Percentiles rank a stretch among this genome's conserved stretches.
Evolutionary conservation across 2,797 vertebrate species (phyloP).

Genomic region (Ptychobarbus kaznakovi): DNA sequence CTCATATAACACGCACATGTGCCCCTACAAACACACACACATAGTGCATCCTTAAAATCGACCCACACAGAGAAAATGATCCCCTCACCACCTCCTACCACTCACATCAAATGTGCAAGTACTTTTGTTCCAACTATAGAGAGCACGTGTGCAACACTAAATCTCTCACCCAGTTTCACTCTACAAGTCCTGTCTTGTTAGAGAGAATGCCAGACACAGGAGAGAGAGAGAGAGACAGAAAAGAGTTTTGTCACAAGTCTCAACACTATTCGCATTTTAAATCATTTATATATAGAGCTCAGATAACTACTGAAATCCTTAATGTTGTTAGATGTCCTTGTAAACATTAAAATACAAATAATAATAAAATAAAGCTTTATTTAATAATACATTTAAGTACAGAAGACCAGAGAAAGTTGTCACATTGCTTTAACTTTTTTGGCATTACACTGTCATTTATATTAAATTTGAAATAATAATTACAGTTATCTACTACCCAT

Average conservation of each 20-base stretch:
- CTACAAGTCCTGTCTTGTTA: constrained; percentile 75
- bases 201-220: constrained; percentile 54
- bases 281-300: neutral
- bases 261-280: neutral
- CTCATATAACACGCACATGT: constrained; percentile 34
- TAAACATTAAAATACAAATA: neutral
- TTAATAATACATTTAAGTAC: neutral
- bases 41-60: constrained; percentile 23
- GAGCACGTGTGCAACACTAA: constrained; percentile 40
- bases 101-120: constrained; percentile 12
- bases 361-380: neutral
- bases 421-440: neutral
- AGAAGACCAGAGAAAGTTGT: neutral
- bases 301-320: neutral
- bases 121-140: constrained; percentile 38
- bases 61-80: constrained; percentile 23
- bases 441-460: neutral
- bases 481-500: neutral
- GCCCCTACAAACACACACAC: constrained; percentile 30
- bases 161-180: constrained; percentile 77
- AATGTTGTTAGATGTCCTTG: neutral
- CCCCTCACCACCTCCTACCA: constrained; percentile 6
- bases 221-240: neutral
- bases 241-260: neutral
- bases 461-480: neutral